Evolutionary conservation across 1,140 invertebrate genomes (phyloP), one percentile per base, ranked within the genome.

Genomic region (Antheraea pernyi): DNA sequence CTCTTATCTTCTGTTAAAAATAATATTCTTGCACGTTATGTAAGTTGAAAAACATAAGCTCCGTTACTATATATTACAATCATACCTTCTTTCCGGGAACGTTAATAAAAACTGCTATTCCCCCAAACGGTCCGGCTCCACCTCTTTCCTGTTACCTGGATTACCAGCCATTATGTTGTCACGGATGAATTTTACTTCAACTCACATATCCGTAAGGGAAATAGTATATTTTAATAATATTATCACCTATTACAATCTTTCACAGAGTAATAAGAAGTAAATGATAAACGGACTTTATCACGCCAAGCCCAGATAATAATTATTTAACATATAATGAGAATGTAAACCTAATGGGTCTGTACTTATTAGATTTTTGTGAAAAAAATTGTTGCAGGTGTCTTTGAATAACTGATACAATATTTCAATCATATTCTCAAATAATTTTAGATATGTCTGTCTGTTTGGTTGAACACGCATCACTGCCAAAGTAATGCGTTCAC

Each of bases 81-180:
- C 60, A 36, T 61, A 19, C 19, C 36, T 30, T 16, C 13, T 61
- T 19, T 61, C 60, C 60, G 60, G 60, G 61, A 42, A 59, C 67
- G 67, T 70, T 74, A 65, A 77, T 75, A 75, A 77, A 77, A 79
- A 75, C 64, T 37, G 58, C 65, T 66, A 11, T 70, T 81, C 75
- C 77, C 73, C 79, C 73, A 77, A 79, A 79, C 73, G 68, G 75
- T 65, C 53, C 48, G 62, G 71, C 53, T 68, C 72, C 81, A 76
- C 83, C 83, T 81, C 80, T 85, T 83, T 67, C 70, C 61, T 85
- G 83, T 85, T 75, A 60, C 69, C 72, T 71, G 76, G 79, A 85
- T 85, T 81, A 80, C 82, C 71, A 78, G 75, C 75, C 72, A 83
- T 84, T 79, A 62, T 60, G 53, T 65, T 70, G 69, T 76, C 53